phyloP scores from a whole-genome alignment of 2,888 invertebrate genomes.

The Melanophora roralis region DNA sequence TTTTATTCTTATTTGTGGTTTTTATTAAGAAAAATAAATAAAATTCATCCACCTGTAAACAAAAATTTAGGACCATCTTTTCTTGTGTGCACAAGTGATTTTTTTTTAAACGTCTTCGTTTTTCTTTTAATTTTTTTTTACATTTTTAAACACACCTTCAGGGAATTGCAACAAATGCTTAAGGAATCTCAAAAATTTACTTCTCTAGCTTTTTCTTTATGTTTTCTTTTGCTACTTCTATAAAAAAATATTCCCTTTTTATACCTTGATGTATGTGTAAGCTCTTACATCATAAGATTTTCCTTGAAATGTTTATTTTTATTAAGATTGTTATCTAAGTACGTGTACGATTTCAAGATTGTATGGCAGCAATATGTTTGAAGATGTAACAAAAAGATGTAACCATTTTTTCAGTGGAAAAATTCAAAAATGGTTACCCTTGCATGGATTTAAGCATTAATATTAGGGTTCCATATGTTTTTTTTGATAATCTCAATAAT shows the following conservation, averaged over 20 bases:
- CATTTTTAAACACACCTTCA: conserved; percentile 27
- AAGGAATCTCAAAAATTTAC: conserved; percentile 56
- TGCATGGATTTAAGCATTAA: too few species aligned
- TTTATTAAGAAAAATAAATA: background rate
- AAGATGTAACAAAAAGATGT: conserved; percentile 5
- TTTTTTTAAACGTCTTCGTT: background rate
- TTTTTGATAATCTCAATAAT: too few species aligned
- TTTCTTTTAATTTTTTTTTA: background rate
- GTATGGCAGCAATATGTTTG: background rate
- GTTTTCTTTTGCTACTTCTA: background rate
- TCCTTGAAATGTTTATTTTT: conserved; percentile 62
- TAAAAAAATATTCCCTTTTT: background rate
- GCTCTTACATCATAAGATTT: conserved; percentile 53
- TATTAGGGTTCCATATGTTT: background rate
- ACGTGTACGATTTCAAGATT: conserved; percentile 42
- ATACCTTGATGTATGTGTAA: background rate
- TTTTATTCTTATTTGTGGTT: background rate
- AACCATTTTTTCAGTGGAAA: conserved; percentile 31
- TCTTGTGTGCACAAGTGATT: background rate
- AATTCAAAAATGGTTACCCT: too few species aligned
- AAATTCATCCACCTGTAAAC: conserved; percentile 28
- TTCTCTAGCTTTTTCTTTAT: conserved; percentile 52
- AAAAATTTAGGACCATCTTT: conserved; percentile 24
- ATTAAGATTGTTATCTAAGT: conserved; percentile 59
- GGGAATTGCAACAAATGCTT: conserved; percentile 44